These are phyloP conservation scores for Ctenicera cuprea DNA, from an alignment of 2,888 invertebrate genomes.

Conservation along the genomic window DNA sequence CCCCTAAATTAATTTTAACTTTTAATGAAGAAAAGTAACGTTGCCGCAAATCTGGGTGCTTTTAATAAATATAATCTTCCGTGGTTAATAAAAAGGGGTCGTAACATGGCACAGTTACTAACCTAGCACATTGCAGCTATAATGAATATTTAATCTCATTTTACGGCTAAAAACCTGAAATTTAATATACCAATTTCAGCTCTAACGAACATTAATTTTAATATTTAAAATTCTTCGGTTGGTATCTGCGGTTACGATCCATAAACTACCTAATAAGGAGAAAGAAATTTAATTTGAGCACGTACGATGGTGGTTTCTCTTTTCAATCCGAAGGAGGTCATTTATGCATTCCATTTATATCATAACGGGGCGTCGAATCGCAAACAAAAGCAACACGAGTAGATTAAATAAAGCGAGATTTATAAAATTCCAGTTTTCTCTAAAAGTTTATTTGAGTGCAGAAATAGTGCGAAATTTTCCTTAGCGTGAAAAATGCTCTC, in stretches of 20 bases:
- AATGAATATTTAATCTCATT: conserved; percentile 49
- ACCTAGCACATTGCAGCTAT: conserved; percentile 43
- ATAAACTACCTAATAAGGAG: conserved; percentile 50
- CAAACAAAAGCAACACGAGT: conserved; percentile 19
- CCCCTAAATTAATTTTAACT: conserved; percentile 40
- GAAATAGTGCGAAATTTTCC: conserved; percentile 6
- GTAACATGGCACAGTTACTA: conserved; percentile 27
- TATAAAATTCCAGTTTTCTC: conserved; percentile 36
- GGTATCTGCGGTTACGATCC: conserved; percentile 46
- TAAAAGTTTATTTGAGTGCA: conserved; percentile 20
- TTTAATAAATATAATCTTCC: conserved; percentile 41
- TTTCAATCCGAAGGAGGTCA: background rate
- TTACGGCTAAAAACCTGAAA: conserved; percentile 48
- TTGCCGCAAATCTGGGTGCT: conserved; percentile 15
- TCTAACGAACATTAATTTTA: conserved; percentile 50
- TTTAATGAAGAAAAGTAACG: conserved; percentile 35
- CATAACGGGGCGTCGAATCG: conserved; percentile 9
- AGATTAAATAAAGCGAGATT: conserved; percentile 37
- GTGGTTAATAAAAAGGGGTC: conserved; percentile 35
- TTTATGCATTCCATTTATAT: background rate
- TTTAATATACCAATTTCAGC: conserved; percentile 48
- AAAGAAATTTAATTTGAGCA: conserved; percentile 37
- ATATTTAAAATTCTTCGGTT: conserved; percentile 50
- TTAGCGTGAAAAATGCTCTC: conserved; percentile 57
- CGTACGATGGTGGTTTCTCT: conserved; percentile 23